A percentile compares a stretch with the other conserved stretches of the same genome.
phyloP scores from a whole-genome alignment of 2,113 vertebrate species.

The Seriola aureovittata region DNA sequence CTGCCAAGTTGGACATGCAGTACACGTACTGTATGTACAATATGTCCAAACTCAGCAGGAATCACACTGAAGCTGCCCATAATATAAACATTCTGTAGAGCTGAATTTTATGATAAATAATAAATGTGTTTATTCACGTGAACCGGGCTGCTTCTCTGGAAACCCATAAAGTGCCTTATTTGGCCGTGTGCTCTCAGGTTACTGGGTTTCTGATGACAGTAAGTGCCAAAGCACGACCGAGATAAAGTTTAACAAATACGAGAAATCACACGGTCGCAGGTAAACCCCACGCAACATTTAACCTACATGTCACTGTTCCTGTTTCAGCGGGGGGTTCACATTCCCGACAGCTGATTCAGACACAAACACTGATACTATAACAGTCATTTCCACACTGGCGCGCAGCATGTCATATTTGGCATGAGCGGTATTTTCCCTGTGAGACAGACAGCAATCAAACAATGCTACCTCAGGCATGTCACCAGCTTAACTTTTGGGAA shows the following conservation, averaged over 20 bases:
- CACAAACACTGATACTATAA: neutral
- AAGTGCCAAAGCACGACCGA: neutral
- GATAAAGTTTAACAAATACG: constrained; percentile 60
- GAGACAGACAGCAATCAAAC: constrained; percentile 21
- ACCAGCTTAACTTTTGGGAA: constrained; percentile 41
- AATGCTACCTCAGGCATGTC: constrained; percentile 39
- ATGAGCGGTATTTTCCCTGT: constrained; percentile 26
- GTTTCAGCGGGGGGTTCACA: constrained; percentile 47
- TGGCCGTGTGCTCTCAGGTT: constrained; percentile 4
- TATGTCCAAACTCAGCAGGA: constrained; percentile 7
- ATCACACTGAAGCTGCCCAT: constrained; percentile 2
- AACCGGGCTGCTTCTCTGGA: constrained; percentile 16
- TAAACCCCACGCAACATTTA: constrained; percentile 28
- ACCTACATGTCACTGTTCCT: neutral
- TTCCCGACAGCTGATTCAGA: constrained; percentile 54
- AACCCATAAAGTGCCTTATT: constrained; percentile 22
- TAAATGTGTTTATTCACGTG: constrained; percentile 11
- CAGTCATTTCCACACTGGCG: neutral
- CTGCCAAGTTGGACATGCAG: neutral
- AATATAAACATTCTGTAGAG: neutral
- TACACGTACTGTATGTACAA: neutral
- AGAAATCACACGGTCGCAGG: neutral
- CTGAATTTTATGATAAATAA: neutral
- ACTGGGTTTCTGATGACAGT: constrained; percentile 35
- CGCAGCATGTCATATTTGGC: constrained; percentile 9